Base-by-base conservation (phyloP, 2,797 vertebrate species). In the Phrynocephalus guinanensis region DNA sequence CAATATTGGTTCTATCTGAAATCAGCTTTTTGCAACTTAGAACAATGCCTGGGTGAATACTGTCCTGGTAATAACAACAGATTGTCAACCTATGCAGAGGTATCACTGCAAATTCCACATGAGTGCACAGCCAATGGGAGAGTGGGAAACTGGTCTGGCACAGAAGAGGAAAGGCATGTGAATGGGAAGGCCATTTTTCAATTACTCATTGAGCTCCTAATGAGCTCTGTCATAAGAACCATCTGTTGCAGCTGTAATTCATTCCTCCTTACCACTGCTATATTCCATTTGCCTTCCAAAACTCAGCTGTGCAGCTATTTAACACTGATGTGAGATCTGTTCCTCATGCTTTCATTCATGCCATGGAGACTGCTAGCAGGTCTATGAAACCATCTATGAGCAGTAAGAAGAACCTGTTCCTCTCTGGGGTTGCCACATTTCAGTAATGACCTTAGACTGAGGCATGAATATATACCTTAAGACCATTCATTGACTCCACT, bases 191-290 rank as follows among this genome's bases (percentile, higher is more conserved):
- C 6, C 33, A 52, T 67, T 77, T 85, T 60, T 48, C 26, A 66
- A 67, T 85, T 77, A 67, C 18, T 85, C 75, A 48, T 15, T 85
- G 38, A 76, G 10, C 18, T 22, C 72, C 44, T 85, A 85, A 85
- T 77, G 18, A 76, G 38, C 18, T 66, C 28, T 38, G 11, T 85
- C 83, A 85, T 63, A 60, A 18, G 78, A 80, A 80, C 60, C 73
- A 67, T 77, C 60, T 85, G 73, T 50, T 77, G 63, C 60, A 67
- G 50, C 26, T 66, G 26, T 63, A 85, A 66, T 24, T 60, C 73
- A 77, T 77, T 85, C 16, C 73, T 77, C 73, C 66, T 66, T 48
- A 44, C 26, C 0, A 20, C 67, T 18, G 8, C 52, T 63, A 26
- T 20, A 24, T 75, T 76, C 56, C 26, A 75, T 22, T 63, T 66